Base-by-base conservation (phyloP, 2,113 vertebrate genomes). In the Pangasianodon gigas region DNA sequence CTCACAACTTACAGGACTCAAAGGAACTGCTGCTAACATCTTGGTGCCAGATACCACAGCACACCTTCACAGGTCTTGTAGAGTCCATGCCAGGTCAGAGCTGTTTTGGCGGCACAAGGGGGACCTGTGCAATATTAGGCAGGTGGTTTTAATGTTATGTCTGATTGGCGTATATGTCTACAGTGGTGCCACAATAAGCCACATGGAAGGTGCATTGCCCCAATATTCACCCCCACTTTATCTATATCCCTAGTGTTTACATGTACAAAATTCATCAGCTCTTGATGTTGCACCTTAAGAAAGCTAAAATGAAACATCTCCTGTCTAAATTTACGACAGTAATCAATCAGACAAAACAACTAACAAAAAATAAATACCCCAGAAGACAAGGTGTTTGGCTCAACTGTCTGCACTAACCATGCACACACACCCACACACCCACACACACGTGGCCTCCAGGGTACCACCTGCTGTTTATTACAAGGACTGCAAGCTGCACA, bases 401-500 rank as follows among this genome's bases (percentile, higher is more conserved):
- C 37, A 13, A 41, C 26, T 52, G 9, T 51, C 74, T 81, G 62
- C 69, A 79, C 6, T 75, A 58, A 18, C 41, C 32, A 13, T 4
- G 26, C 74, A 46, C 74, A 46, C 71, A 81, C 58, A 32, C 32
- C 87, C 60, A 83, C 51, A 54, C 48, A 81, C 86, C 51, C 65
- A 46, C 82, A 85, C 29, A 85, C 80, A 69, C 48, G 81, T 19
- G 37, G 56, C 85, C 83, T 90, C 89, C 6, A 7, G 24, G 21
- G 24, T 26, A 62, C 58, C 86, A 89, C 65, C 14, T 92, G 80
- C 91, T 92, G 93, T 88, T 54, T 71, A 48, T 80, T 56, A 85
- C 58, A 84, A 84, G 90, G 80, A 92, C 24, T 87, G 82, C 89
- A 92, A 56, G 81, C 62, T 21, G 71, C 19, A 69, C 51, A 60